phyloP scores from a whole-genome alignment of 2,888 invertebrate genomes.

The Mythimna impura region DNA sequence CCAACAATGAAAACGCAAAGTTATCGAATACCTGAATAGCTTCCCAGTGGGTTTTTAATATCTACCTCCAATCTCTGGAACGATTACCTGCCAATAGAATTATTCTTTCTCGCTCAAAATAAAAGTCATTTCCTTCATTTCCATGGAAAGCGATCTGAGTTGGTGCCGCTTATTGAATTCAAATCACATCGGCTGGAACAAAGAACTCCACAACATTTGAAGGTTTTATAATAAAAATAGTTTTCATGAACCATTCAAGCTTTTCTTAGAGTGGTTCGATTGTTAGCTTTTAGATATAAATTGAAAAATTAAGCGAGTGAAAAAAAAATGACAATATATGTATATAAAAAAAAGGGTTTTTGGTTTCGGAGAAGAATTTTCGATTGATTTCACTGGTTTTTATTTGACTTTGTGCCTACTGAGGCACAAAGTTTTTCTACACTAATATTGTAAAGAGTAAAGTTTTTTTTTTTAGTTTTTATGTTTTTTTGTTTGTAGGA shows the following conservation, averaged over 20 bases:
- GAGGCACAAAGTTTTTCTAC: too few species aligned
- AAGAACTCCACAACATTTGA: constrained; percentile 72
- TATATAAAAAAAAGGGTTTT: too few species aligned
- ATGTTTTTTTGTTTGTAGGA: too few species aligned
- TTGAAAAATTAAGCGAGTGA: too few species aligned
- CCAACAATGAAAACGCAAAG: constrained; percentile 54
- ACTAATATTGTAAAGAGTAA: too few species aligned
- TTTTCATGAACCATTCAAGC: constrained; percentile 31
- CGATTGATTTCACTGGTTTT: too few species aligned
- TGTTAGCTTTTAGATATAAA: background rate
- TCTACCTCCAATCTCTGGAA: constrained; percentile 71
- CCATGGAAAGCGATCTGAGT: constrained; percentile 68
- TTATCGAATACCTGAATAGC: constrained; percentile 56
- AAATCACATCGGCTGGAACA: constrained; percentile 79
- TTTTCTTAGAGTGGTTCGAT: background rate
- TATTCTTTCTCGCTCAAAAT: constrained; percentile 64
- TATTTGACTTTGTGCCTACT: too few species aligned
- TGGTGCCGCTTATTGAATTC: constrained; percentile 85
- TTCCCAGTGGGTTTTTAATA: constrained; percentile 72
- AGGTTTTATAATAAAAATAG: constrained; percentile 61
- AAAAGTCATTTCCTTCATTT: constrained; percentile 66
- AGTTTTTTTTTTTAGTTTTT: too few species aligned
- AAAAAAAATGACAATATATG: too few species aligned
- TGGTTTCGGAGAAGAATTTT: too few species aligned
- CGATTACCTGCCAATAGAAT: constrained; percentile 77